Percentiles rank a stretch among this genome's conserved stretches.
Evolutionary conservation across 2,113 vertebrate species (phyloP).

Genomic region (Sinocyclocheilus maitianheensis): DNA sequence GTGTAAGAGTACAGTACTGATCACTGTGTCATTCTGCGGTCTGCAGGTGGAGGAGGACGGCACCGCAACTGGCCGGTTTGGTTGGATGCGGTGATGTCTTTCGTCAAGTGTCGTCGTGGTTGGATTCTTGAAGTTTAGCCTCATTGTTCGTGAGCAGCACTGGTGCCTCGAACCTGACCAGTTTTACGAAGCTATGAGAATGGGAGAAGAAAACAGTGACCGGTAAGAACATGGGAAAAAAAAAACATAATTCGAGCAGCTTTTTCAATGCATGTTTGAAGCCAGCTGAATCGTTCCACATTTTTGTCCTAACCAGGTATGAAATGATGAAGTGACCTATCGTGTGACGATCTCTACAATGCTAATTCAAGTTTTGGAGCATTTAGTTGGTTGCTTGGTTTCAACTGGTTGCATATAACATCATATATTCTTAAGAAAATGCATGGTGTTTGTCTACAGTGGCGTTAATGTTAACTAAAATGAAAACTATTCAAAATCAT

Average conservation of each 20-base stretch:
- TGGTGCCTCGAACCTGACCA: constrained; percentile 95
- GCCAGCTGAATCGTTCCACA: background rate
- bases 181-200: constrained; percentile 86
- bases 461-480: background rate
- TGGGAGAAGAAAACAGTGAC: background rate
- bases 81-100: constrained; percentile 4
- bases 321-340: background rate
- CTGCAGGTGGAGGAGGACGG: constrained; percentile 28
- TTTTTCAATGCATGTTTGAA: background rate
- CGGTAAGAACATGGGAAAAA: background rate
- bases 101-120: constrained; percentile 10
- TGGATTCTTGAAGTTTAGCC: constrained; percentile 38
- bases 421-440: background rate
- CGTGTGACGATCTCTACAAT: background rate
- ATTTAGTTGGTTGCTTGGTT: background rate
- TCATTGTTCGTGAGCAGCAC: constrained; percentile 95
- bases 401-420: background rate
- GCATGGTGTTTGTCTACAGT: background rate
- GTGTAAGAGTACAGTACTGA: constrained; percentile 64
- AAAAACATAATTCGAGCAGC: background rate
- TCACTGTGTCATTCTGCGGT: constrained; percentile 22
- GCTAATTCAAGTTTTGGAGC: background rate
- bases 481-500: background rate
- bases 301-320: background rate
- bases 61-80: constrained; percentile 12